Evolutionary conservation across 2,888 invertebrate species (phyloP).

Genomic region (Orchesella flavescens): DNA sequence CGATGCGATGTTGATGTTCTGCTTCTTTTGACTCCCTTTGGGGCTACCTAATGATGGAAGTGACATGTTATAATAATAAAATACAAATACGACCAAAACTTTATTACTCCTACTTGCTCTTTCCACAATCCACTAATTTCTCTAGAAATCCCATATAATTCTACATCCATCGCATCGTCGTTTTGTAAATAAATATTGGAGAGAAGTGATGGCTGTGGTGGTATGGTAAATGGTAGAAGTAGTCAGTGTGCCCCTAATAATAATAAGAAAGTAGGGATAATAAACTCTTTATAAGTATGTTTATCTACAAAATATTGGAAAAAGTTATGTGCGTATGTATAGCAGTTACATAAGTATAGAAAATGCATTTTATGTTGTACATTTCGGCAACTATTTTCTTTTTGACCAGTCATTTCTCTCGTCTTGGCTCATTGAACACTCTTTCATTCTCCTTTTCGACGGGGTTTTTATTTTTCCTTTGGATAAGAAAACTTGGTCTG

Average conservation of each 20-base stretch:
- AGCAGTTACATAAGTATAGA: no score
- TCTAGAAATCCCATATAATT: no score
- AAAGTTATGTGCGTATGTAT: neutral
- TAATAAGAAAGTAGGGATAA: neutral
- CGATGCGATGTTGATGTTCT: neutral
- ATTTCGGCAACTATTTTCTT: neutral
- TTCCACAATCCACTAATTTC: no score
- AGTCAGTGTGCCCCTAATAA: constrained; percentile 4
- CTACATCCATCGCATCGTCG: no score
- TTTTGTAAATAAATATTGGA: no score
- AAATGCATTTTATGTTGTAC: neutral
- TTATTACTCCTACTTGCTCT: no score
- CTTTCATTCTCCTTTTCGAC: constrained; percentile 29
- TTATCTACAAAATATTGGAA: neutral
- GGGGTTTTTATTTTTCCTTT: neutral
- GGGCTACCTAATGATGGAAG: neutral
- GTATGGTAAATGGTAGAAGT: no score
- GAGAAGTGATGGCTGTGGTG: no score
- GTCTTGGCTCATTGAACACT: constrained; percentile 55
- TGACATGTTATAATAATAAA: no score
- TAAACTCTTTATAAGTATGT: neutral
- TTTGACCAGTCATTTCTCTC: constrained; percentile 10
- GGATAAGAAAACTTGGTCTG: neutral
- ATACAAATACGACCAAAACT: no score
- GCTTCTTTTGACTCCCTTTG: neutral